Percentiles rank a stretch among this genome's conserved stretches.
Evolutionary conservation across 2,888 invertebrate genomes (phyloP).

Genomic region (Lasioglossum figueresi): DNA sequence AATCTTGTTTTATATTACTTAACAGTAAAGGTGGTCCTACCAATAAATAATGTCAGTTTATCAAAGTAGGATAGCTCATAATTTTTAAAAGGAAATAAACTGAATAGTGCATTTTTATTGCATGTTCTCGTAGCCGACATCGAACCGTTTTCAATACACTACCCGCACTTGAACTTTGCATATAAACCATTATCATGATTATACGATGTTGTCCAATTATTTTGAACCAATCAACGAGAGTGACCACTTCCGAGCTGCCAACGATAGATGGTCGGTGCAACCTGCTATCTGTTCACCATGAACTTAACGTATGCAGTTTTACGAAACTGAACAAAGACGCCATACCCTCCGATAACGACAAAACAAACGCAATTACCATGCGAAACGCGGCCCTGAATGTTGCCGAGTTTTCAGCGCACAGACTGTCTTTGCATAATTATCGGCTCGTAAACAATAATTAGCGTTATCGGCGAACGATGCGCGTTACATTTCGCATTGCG

Average conservation of each 20-base stretch:
- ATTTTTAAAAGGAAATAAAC: too few species aligned
- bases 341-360: not conserved
- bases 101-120: not conserved
- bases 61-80: too few species aligned
- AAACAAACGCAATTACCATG: not conserved
- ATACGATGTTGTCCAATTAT: not conserved
- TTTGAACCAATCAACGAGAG: not conserved
- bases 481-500: constrained; percentile 33
- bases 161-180: too few species aligned
- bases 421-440: constrained; percentile 50
- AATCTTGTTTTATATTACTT: too few species aligned
- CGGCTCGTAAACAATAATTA: constrained; percentile 69
- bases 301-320: not conserved
- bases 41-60: too few species aligned
- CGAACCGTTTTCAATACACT: too few species aligned
- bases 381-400: constrained; percentile 11
- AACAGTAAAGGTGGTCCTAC: too few species aligned
- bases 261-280: not conserved
- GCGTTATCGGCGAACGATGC: constrained; percentile 57
- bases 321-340: not conserved
- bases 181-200: too few species aligned
- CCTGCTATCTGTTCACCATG: not conserved
- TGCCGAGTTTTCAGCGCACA: constrained; percentile 26
- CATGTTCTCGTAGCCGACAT: too few species aligned
- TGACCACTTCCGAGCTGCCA: not conserved